Percentiles rank a stretch among this genome's conserved stretches.
Evolutionary conservation across 2,797 vertebrate genomes (phyloP).

Genomic region (Luscinia luscinia): DNA sequence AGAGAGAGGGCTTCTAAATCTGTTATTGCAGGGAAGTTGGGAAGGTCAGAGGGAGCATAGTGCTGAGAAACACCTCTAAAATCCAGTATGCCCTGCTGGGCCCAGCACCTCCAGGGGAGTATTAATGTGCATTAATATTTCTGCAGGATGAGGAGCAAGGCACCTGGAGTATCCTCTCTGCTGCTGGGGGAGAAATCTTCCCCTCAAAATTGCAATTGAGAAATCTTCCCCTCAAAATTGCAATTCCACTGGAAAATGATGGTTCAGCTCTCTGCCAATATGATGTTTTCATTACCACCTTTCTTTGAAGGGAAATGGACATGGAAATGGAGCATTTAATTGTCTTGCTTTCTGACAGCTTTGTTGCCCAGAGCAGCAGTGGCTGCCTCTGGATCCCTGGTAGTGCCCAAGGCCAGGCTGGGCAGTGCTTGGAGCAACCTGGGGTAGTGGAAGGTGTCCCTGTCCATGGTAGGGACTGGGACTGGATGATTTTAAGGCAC

Average conservation of each 20-base stretch:
- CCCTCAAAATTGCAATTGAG: neutral
- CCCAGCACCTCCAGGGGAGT: neutral
- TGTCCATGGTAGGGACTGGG: neutral
- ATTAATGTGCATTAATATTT: neutral
- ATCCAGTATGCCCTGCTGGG: neutral
- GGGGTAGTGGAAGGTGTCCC: accelerated
- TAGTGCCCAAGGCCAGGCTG: accelerated
- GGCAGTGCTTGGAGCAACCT: accelerated
- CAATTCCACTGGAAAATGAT: neutral
- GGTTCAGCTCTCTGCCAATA: neutral
- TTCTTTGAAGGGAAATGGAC: neutral
- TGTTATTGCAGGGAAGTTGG: neutral
- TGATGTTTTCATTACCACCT: neutral
- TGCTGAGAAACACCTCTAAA: neutral
- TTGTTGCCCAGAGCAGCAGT: neutral
- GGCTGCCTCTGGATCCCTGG: neutral
- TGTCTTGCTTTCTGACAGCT: neutral
- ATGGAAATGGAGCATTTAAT: neutral
- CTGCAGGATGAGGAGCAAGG: neutral
- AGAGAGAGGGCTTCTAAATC: neutral
- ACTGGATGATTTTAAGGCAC: neutral
- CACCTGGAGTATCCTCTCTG: neutral
- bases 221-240: neutral
- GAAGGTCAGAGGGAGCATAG: neutral
- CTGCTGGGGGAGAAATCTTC: neutral